Evolutionary conservation across 2,888 invertebrate species (phyloP).

Genomic region (Drosophila suboccidentalis): DNA sequence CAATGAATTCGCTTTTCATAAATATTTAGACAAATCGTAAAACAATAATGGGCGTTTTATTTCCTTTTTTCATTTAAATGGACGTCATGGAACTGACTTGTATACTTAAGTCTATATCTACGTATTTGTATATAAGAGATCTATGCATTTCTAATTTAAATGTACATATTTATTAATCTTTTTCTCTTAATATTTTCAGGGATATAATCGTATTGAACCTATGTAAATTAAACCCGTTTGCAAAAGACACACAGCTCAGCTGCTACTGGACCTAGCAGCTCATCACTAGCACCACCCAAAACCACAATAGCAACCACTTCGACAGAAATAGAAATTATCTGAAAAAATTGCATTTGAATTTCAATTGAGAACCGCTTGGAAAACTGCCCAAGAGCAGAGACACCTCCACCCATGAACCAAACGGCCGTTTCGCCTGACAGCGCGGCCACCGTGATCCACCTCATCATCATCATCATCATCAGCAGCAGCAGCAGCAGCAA

Average conservation of each 20-base stretch:
- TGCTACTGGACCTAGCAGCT: constrained; percentile 42
- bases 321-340: constrained; percentile 7
- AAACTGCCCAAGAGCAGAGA: constrained; percentile 62
- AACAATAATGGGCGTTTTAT: constrained; percentile 35
- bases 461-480: constrained; percentile 51
- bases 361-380: constrained; percentile 46
- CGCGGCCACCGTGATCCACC: constrained; percentile 79
- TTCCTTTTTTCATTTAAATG: constrained; percentile 28
- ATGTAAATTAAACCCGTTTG: constrained; percentile 36
- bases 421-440: constrained; percentile 81
- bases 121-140: background rate
- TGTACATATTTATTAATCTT: background rate
- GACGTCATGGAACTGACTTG: constrained; percentile 53
- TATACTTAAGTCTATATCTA: background rate
- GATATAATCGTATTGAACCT: constrained; percentile 64
- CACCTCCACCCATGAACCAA: constrained; percentile 83
- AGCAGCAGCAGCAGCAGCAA: constrained; percentile 20
- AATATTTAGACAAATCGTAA: constrained; percentile 60
- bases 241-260: constrained; percentile 32
- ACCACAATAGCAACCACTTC: constrained; percentile 23
- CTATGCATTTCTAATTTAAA: background rate
- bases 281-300: constrained; percentile 6
- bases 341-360: constrained; percentile 11
- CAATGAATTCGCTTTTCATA: constrained; percentile 41
- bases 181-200: constrained; percentile 35